Evolutionary conservation across 2,888 invertebrate genomes (phyloP).

Genomic region (Oxycera nigricornis): DNA sequence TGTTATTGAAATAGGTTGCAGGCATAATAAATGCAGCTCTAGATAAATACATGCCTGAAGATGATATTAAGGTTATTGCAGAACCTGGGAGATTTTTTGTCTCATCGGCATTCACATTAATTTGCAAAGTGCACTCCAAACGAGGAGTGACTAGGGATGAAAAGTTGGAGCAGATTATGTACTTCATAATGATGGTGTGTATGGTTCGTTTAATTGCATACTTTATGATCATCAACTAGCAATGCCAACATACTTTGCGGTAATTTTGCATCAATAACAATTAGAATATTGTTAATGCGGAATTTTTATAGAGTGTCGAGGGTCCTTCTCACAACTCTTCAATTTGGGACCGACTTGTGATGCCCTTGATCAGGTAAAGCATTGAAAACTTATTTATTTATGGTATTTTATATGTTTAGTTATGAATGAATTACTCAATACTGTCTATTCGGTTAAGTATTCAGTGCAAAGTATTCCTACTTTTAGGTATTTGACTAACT

Average conservation of each 20-base stretch:
- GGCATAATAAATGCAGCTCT: slow-evolving; percentile 80
- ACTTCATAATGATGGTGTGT: slow-evolving; percentile 98
- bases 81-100: slow-evolving; percentile 98
- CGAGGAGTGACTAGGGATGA: slow-evolving; percentile 61
- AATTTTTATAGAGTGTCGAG: slow-evolving; percentile 53
- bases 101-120: slow-evolving; percentile 92
- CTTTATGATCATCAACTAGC: slow-evolving; percentile 92
- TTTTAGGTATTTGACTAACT: no score
- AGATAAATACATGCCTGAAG: slow-evolving; percentile 81
- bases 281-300: not conserved
- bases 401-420: no score
- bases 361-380: slow-evolving; percentile 86
- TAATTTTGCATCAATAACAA: slow-evolving; percentile 45
- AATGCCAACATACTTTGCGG: slow-evolving; percentile 66
- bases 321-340: slow-evolving; percentile 66
- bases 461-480: no score
- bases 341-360: slow-evolving; percentile 97
- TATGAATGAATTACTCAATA: no score
- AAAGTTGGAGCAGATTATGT: slow-evolving; percentile 71
- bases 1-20: slow-evolving; percentile 63
- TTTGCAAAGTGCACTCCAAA: slow-evolving; percentile 86
- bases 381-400: no score
- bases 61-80: slow-evolving; percentile 80
- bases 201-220: slow-evolving; percentile 98
- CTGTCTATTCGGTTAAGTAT: no score